Evolutionary conservation across 2,888 invertebrate species (phyloP).

Genomic region (Linnaemya vulpina): DNA sequence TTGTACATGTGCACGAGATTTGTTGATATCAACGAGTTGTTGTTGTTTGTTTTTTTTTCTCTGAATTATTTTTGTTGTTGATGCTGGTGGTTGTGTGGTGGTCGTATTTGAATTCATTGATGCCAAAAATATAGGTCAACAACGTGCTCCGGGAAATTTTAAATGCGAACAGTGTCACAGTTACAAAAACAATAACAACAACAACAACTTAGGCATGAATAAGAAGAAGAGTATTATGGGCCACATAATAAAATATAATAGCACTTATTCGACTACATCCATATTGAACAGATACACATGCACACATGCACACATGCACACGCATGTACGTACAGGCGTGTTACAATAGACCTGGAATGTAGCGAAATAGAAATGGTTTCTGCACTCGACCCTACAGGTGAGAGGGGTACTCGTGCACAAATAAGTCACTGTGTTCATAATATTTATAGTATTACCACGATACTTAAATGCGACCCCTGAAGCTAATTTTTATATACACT

Average conservation of each 20-base stretch:
- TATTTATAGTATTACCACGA: neutral
- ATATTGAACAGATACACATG: neutral
- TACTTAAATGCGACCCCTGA: neutral
- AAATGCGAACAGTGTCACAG: conserved; percentile 50
- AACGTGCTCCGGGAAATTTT: conserved; percentile 77
- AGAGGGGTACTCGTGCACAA: neutral
- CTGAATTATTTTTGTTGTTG: conserved; percentile 32
- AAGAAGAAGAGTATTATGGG: conserved; percentile 36
- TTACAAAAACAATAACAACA: conserved; percentile 29
- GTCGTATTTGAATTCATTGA: conserved; percentile 77
- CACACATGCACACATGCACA: neutral
- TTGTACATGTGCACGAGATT: conserved; percentile 60
- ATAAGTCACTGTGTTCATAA: neutral
- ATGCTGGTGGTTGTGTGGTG: conserved; percentile 43
- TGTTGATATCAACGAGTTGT: conserved; percentile 49
- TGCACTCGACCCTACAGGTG: neutral
- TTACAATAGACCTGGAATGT: neutral
- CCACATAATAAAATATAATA: conserved; percentile 19
- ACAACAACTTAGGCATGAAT: conserved; percentile 14
- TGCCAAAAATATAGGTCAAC: conserved; percentile 82
- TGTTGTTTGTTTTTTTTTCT: conserved; percentile 34
- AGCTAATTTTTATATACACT: too few relatives aligned
- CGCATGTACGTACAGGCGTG: neutral
- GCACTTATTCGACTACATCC: neutral
- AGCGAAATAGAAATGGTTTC: neutral